Base-by-base conservation (phyloP, 1,140 invertebrate genomes). In the Sminthurinus signatus region DNA sequence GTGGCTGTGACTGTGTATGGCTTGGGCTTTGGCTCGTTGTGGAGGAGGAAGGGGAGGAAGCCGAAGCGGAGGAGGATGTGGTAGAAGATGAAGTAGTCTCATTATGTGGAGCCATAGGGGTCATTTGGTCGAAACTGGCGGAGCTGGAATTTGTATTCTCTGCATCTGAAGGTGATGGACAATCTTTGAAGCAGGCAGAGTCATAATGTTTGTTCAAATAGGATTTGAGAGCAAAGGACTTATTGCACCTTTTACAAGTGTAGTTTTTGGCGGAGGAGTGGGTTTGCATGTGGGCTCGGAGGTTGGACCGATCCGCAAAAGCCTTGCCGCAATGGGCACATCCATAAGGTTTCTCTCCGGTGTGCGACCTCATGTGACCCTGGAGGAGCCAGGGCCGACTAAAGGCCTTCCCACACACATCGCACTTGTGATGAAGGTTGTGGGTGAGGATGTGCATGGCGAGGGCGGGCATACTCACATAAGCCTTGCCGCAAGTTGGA, bases 221-320 rank as follows among this genome's bases (percentile, higher is more conserved):
- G 57, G 91, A 95, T 79, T 97, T 97, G 67, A 98, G 84, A 2
- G 93, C 93, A 78, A 98, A 98, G 2, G 86, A 86, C 78, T 96
- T 96, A 74, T 88, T 83, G 80, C 95, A 98, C 55, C 86, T 82
- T 64, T 84, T 79, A 75, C 95, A 98, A 72, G 86, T 85, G 80
- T 88, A 95, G 76, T 93, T 91, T 80, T 96, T 95, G 73, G 88
- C 87, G 10, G 85, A 80, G 10, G 90, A 91, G 77, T 99, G 96
- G 0, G 96, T 98, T 77, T 99, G 95, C 94, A 99, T 98, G 82
- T 99, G 96, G 0, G 96, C 96, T 17, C 95, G 81, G 15, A 99
- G 80, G 77, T 99, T 99, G 59, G 93, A 84, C 15, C 85, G 73
- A 73, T 86, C 85, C 2, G 85, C 85, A 73, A 86, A 86, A 10